A percentile compares a stretch with the other conserved stretches of the same genome.
phyloP scores from a whole-genome alignment of 1,140 invertebrate species.

The Cherax quadricarinatus region DNA sequence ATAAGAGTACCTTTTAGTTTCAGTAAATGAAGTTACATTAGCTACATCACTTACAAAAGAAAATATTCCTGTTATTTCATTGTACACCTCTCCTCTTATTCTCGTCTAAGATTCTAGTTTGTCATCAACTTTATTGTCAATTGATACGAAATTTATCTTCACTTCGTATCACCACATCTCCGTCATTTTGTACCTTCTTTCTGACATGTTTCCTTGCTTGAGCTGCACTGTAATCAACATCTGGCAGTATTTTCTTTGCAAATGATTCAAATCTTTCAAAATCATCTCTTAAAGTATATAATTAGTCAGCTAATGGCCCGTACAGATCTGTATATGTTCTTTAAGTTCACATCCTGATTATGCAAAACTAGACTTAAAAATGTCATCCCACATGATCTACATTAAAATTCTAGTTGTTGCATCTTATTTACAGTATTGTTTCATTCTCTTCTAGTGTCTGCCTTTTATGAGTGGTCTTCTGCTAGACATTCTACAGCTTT shows the following conservation, averaged over 20 bases:
- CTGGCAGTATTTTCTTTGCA: slow-evolving; percentile 37
- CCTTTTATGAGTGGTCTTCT: background rate
- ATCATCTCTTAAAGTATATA: background rate
- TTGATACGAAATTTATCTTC: background rate
- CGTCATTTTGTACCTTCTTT: background rate
- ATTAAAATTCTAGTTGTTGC: slow-evolving; percentile 70
- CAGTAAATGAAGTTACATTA: too few relatives aligned
- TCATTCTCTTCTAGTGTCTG: background rate
- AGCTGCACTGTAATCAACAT: background rate
- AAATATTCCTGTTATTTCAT: too few relatives aligned
- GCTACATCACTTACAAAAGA: too few relatives aligned
- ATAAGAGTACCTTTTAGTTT: too few relatives aligned
- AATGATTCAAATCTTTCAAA: background rate
- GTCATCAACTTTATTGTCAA: too few relatives aligned
- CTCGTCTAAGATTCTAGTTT: too few relatives aligned
- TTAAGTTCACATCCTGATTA: background rate
- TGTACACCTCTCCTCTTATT: too few relatives aligned
- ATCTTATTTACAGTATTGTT: background rate
- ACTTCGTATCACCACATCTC: background rate
- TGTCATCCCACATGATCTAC: slow-evolving; percentile 55
- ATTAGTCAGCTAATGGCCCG: background rate
- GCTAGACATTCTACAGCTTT: too few relatives aligned
- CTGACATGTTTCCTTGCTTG: background rate
- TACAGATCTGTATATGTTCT: background rate
- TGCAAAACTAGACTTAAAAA: background rate